A percentile compares a stretch with the other conserved stretches of the same genome.
Evolutionary conservation across 2,113 vertebrate genomes (phyloP).

Genomic region (Lepus europaeus): DNA sequence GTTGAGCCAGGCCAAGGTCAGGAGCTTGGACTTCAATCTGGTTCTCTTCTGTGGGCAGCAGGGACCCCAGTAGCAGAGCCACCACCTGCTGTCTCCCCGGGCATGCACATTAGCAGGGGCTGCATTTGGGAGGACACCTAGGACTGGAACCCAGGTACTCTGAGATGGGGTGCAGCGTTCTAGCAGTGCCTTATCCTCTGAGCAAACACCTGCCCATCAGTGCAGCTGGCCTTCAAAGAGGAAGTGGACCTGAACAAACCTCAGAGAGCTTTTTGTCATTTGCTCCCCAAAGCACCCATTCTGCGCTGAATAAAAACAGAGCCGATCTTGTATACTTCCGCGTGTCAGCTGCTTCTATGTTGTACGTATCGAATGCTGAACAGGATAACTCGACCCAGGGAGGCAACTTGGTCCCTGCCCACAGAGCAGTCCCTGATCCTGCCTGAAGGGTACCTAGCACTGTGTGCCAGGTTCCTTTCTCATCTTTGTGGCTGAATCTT

Average conservation of each 20-base stretch:
- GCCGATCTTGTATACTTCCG: not conserved
- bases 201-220: too few species aligned
- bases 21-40: too few species aligned
- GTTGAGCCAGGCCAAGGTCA: too few species aligned
- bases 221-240: conserved; percentile 55
- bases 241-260: not conserved
- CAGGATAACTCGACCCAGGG: not conserved
- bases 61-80: too few species aligned
- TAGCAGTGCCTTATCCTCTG: too few species aligned
- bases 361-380: not conserved
- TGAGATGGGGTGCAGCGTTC: too few species aligned
- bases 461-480: not conserved
- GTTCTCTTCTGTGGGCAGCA: too few species aligned
- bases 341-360: not conserved
- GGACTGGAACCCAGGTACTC: too few species aligned
- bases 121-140: too few species aligned
- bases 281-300: not conserved
- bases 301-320: not conserved
- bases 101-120: too few species aligned
- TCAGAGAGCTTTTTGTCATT: not conserved
- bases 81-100: too few species aligned
- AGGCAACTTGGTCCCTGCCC: not conserved
- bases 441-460: not conserved
- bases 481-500: not conserved
- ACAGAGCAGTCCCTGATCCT: too few species aligned